Conservation (phyloP, 1,140 invertebrate genomes). For the Drosophila punjabiensis region DNA sequence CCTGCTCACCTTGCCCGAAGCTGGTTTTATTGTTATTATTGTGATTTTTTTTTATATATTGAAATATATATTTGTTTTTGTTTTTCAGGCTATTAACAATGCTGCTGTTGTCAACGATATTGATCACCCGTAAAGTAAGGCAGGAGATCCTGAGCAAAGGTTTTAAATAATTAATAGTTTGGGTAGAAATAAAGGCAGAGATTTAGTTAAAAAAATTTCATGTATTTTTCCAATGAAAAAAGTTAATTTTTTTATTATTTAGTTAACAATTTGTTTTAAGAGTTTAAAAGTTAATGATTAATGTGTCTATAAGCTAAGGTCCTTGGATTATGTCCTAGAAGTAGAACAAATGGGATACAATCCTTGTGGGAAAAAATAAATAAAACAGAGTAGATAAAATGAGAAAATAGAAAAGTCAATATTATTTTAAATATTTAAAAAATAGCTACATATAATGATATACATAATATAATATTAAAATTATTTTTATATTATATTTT, state of each 20-base stretch:
- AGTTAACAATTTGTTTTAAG: too few relatives aligned
- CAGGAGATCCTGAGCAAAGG: not conserved
- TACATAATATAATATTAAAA: too few relatives aligned
- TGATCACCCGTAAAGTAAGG: not conserved
- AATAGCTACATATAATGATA: too few relatives aligned
- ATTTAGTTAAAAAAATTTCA: not conserved
- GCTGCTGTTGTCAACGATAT: not conserved
- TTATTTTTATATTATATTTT: not conserved
- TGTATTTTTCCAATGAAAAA: not conserved
- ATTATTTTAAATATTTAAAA: not conserved
- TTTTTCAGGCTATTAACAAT: conserved; percentile 12
- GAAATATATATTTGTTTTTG: not conserved
- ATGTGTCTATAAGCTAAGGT: not conserved
- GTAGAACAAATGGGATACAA: not conserved
- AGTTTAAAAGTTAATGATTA: not conserved
- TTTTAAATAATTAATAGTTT: not conserved
- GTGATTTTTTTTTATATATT: not conserved
- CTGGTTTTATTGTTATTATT: conserved; percentile 49
- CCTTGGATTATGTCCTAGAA: not conserved
- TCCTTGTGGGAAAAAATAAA: not conserved
- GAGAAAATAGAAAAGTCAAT: too few relatives aligned
- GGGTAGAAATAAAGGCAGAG: not conserved
- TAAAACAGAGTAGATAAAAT: not conserved
- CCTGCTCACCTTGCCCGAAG: conserved; percentile 55
- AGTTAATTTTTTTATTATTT: too few relatives aligned